Conservation (phyloP, 2,888 invertebrate species). For the Andrena dorsata region DNA sequence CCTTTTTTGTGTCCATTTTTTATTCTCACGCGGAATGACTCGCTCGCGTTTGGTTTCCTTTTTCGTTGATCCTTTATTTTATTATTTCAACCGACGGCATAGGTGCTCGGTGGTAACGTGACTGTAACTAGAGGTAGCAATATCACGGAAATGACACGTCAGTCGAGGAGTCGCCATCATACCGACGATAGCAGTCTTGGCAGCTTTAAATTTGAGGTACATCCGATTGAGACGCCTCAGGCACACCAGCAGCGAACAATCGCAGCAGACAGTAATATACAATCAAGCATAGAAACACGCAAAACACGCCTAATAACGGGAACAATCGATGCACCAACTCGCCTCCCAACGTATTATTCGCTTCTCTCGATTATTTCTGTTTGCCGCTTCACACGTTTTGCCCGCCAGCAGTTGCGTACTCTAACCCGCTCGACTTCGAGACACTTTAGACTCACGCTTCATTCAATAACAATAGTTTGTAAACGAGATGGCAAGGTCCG, state of each 20-base stretch:
- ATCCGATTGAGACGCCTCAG: conserved; percentile 60
- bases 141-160: conserved; percentile 80
- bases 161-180: conserved; percentile 87
- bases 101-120: conserved; percentile 83
- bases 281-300: conserved; percentile 2
- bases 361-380: conserved; percentile 27
- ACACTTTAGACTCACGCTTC: conserved; percentile 40
- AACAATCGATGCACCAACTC: conserved; percentile 1
- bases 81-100: conserved; percentile 69
- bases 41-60: conserved; percentile 16
- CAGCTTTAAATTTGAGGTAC: conserved; percentile 90
- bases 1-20: conserved; percentile 1
- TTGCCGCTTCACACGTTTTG: conserved; percentile 15
- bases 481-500: neutral
- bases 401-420: conserved; percentile 3
- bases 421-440: conserved; percentile 18
- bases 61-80: conserved; percentile 63
- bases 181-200: conserved; percentile 90
- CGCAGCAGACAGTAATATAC: conserved; percentile 29
- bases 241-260: conserved; percentile 27
- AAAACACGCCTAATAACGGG: neutral
- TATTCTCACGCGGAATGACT: conserved; percentile 1
- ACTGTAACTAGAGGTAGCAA: conserved; percentile 84
- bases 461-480: conserved; percentile 18
- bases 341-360: neutral